Conservation (phyloP, 1,140 invertebrate genomes). For the Catajapyx aquilonaris region DNA sequence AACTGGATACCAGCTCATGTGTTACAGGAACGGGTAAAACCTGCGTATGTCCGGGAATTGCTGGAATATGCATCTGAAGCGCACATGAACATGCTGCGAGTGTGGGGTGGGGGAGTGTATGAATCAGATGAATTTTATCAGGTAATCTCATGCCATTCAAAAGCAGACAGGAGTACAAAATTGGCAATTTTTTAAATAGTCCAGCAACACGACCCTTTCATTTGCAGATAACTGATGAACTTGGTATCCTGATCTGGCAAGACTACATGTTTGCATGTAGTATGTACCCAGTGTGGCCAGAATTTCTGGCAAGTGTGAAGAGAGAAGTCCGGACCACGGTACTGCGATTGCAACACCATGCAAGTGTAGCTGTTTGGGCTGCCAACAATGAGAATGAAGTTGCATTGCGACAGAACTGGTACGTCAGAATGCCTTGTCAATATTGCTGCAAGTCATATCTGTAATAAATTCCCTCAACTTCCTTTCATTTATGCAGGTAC, state of each 20-base stretch:
- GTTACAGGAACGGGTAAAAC: slow-evolving; percentile 50
- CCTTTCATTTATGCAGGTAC: slow-evolving; percentile 25
- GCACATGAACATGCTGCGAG: slow-evolving; percentile 82
- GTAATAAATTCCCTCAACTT: neutral
- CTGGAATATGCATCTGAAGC: slow-evolving; percentile 48
- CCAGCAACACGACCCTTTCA: no score
- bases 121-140: slow-evolving; percentile 83
- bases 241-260: slow-evolving; percentile 73
- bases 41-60: slow-evolving; percentile 26
- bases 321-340: slow-evolving; percentile 70
- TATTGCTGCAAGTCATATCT: neutral
- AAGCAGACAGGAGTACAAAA: no score
- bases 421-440: slow-evolving; percentile 4
- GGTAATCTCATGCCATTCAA: no score
- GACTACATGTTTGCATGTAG: slow-evolving; percentile 96
- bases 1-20: slow-evolving; percentile 88
- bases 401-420: slow-evolving; percentile 65
- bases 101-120: slow-evolving; percentile 96
- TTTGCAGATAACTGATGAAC: slow-evolving; percentile 37
- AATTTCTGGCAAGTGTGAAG: slow-evolving; percentile 45
- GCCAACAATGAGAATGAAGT: slow-evolving; percentile 98
- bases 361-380: slow-evolving; percentile 73
- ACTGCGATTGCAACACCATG: slow-evolving; percentile 61
- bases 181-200: no score
- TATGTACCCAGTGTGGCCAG: slow-evolving; percentile 63